A percentile compares a stretch with the other conserved stretches of the same genome.
Evolutionary conservation across 2,888 invertebrate genomes (phyloP).

Genomic region (Rotaria macrura): DNA sequence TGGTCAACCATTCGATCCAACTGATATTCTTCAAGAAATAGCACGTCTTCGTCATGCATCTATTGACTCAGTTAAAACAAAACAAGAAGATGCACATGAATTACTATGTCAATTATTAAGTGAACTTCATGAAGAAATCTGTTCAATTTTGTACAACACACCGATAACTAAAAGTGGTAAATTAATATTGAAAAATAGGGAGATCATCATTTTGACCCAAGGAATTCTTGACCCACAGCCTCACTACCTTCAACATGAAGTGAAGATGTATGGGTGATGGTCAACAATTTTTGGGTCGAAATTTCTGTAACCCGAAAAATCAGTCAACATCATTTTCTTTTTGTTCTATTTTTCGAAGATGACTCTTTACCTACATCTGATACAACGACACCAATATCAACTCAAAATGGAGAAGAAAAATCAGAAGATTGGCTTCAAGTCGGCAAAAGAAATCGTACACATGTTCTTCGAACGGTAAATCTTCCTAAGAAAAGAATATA

Average conservation of each 20-base stretch:
- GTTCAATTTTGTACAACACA: not conserved
- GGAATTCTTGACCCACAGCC: too few species aligned
- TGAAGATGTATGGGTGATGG: too few species aligned
- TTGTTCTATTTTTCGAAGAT: not conserved
- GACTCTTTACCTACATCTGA: constrained; percentile 28
- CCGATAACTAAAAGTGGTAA: not conserved
- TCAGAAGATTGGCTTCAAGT: constrained; percentile 54
- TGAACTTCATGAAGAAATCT: constrained; percentile 89
- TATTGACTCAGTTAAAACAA: constrained; percentile 48
- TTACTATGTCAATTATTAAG: constrained; percentile 83
- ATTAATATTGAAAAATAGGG: not conserved
- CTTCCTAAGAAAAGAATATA: not conserved
- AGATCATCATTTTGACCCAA: too few species aligned
- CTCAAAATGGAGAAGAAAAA: constrained; percentile 38
- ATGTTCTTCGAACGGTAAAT: constrained; percentile 64
- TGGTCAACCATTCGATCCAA: constrained; percentile 79
- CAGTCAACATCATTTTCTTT: too few species aligned
- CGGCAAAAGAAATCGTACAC: constrained; percentile 75
- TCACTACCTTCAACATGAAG: too few species aligned
- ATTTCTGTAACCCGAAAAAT: too few species aligned
- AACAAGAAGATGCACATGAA: constrained; percentile 94
- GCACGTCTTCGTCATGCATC: constrained; percentile 59
- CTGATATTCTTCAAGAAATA: constrained; percentile 71
- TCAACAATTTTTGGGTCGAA: too few species aligned
- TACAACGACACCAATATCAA: constrained; percentile 23